phyloP scores from a whole-genome alignment of 1,140 invertebrate genomes.

The Drusus annulatus region DNA sequence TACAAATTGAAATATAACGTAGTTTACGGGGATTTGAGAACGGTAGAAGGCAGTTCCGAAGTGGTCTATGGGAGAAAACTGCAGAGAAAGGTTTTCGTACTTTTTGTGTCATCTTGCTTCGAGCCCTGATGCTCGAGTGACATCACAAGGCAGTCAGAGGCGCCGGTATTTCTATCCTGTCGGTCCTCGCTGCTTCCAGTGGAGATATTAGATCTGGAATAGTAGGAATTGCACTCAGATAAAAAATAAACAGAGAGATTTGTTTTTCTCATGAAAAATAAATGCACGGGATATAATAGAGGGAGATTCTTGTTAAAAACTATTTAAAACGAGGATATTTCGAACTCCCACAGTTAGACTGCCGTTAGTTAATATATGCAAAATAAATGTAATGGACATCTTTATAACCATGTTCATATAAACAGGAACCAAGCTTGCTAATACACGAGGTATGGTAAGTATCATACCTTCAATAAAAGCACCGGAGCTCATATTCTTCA shows the following conservation, averaged over 20 bases:
- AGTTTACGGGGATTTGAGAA: background rate
- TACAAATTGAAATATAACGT: conserved; percentile 2
- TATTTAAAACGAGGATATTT: no score
- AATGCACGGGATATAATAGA: no score
- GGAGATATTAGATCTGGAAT: background rate
- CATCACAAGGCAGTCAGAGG: conserved; percentile 21
- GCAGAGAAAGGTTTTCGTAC: background rate
- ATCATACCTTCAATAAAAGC: no score
- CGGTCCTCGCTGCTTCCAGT: background rate
- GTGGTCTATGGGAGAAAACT: background rate
- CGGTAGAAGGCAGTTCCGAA: background rate
- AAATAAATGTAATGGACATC: no score
- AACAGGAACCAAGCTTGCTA: no score
- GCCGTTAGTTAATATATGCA: no score
- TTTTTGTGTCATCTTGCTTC: background rate
- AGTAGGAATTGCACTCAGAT: conserved; percentile 1
- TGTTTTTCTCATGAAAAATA: no score
- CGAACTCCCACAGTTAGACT: no score
- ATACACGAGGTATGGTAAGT: no score
- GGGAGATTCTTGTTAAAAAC: no score
- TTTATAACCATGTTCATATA: no score
- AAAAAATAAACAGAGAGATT: background rate
- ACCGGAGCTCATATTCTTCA: no score
- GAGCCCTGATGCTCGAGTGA: background rate
- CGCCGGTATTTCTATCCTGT: background rate